Evolutionary conservation across 2,797 vertebrate species (phyloP), one percentile per base, ranked within the genome.

Genomic region (Periparus ater): DNA sequence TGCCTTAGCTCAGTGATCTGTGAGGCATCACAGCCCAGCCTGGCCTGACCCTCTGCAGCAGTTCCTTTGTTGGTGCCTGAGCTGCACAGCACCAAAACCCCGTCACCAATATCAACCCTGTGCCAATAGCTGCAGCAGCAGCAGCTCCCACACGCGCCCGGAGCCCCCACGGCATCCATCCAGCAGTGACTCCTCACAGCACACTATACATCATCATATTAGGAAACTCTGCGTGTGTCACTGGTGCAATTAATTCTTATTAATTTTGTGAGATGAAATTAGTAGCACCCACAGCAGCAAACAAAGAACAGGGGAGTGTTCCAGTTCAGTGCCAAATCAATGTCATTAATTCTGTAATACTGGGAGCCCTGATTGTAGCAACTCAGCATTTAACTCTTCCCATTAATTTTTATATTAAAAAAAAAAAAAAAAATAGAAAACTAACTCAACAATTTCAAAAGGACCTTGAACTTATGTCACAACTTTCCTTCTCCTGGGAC

Each of bases 211-310:
- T 76, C 92, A 60, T 11, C 5, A 2, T 3, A 38, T 79, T 79
- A 85, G 73, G 44, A 72, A 79, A 95, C 89, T 96, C 97, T 81
- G 2, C 85, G 94, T 93, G 96, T 91, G 96, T 96, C 97, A 91
- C 91, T 11, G 65, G 88, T 83, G 90, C 97, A 91, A 97, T 97
- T 97, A 95, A 88, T 97, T 97, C 95, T 96, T 98, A 98, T 98
- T 98, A 97, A 98, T 98, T 98, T 98, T 95, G 95, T 63, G 62
- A 97, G 96, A 97, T 95, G 87, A 97, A 98, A 98, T 98, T 96
- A 97, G 97, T 77, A 58, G 95, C 79, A 94, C 91, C 88, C 63
- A 80, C 57, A 30, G 92, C 85, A 42, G 95, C 97, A 96, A 93
- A 96, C 95, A 91, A 96, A 97, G 95, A 96, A 85, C 3, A 40